Evolutionary conservation across 2,113 vertebrate genomes (phyloP), one percentile per base, ranked within the genome.

Genomic region (Hemiscyllium ocellatum): DNA sequence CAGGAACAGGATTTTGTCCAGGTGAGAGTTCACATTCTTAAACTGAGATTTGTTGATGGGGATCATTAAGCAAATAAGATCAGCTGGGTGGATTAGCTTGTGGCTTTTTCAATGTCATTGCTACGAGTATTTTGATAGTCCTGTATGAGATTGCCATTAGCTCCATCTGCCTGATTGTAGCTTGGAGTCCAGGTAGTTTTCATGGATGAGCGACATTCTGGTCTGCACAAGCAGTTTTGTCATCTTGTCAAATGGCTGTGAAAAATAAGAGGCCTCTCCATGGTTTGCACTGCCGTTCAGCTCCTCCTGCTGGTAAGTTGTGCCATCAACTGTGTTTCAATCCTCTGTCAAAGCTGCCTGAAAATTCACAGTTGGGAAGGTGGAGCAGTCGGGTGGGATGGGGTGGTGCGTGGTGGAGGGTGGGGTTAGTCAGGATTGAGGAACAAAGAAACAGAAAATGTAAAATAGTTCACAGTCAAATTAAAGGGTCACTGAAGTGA

Each of bases 81-180:
- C 22, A 89, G 24, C 47, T 56, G 8, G 24, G 29, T 52, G 29
- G 26, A 29, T 50, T 56, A 37, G 20, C 66, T 94, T 47, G 22
- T 70, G n/a, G 66, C 66, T n/a, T 61, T 94, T 94, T 42, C n/a
- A 69, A 69, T 26, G 91, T 94, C 26, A 70, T 94, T 94, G 37
- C 91, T 24, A 50, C 66, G 69, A 24, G 22, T 42, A 47, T 0
- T 66, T 42, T 69, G 17, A 68, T 17, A 66, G 47, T 37, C 12
- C 90, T 93, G 66, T 13, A 2, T 22, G 69, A 56, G 17, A 69
- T 61, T 69, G 19, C 15, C 37, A 8, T 69, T 94, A 94, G n/a
- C 65, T 70, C 66, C 24, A 24, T 2, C 91, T 94, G n/a, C 3
- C 20, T 26, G n/a, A 94, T 94, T 68, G 37, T 66, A 94, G 20